Evolutionary conservation across 2,888 invertebrate species (phyloP).

Genomic region (Eupsilia transversa): DNA sequence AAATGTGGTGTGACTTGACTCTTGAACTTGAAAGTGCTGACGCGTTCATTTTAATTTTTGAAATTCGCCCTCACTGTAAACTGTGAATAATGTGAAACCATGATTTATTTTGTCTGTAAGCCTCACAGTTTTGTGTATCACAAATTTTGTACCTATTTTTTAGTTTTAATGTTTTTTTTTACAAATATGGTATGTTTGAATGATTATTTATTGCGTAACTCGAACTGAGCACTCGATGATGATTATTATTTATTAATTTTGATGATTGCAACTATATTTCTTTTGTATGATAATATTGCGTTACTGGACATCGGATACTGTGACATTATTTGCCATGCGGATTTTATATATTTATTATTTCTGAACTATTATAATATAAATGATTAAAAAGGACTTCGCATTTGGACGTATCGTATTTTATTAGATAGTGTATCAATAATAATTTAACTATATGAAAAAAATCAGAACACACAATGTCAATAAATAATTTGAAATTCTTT

Average conservation of each 20-base stretch:
- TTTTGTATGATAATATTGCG: background rate
- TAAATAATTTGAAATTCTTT: background rate
- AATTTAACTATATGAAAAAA: background rate
- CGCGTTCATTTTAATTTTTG: background rate
- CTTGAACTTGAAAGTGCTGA: no score
- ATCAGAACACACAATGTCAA: background rate
- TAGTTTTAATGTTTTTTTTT: background rate
- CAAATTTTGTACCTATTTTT: constrained; percentile 8
- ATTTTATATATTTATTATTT: constrained; percentile 15
- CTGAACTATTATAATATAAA: background rate
- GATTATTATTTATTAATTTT: constrained; percentile 16
- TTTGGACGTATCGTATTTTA: background rate
- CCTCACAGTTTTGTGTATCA: constrained; percentile 1
- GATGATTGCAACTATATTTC: constrained; percentile 1
- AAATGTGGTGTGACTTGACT: no score
- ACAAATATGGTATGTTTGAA: background rate
- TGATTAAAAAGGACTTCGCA: background rate
- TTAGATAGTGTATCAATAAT: background rate
- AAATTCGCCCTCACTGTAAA: background rate
- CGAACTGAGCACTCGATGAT: background rate
- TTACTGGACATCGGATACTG: constrained; percentile 8
- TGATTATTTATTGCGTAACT: constrained; percentile 7
- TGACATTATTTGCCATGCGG: background rate
- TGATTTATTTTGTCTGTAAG: background rate
- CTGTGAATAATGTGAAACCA: background rate